These are phyloP conservation scores for Hozukius guyotensis DNA, from an alignment of 2,797 vertebrate genomes.

Conservation along the genomic window DNA sequence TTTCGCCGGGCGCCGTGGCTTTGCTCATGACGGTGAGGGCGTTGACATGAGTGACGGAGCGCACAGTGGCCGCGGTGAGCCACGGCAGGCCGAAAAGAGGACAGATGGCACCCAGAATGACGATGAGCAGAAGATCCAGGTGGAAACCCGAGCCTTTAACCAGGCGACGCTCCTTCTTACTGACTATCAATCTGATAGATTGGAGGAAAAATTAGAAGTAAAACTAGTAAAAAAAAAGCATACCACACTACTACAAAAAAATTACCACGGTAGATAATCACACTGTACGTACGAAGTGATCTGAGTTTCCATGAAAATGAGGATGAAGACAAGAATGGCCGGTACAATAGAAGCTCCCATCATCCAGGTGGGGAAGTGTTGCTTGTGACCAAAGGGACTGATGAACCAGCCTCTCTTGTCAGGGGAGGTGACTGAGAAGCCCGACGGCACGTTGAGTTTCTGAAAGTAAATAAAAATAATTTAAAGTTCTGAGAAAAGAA, in stretches of 20 bases:
- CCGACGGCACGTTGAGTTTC: constrained; percentile 95
- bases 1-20: constrained; percentile 94
- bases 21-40: constrained; percentile 98
- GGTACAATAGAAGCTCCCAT: constrained; percentile 94
- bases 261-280: background rate
- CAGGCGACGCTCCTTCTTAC: constrained; percentile 94
- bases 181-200: constrained; percentile 90
- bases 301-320: constrained; percentile 99
- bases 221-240: background rate
- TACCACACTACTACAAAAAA: background rate
- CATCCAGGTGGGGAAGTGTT: constrained; percentile 95
- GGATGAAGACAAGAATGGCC: constrained; percentile 95
- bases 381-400: constrained; percentile 92
- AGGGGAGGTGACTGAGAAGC: constrained; percentile 95
- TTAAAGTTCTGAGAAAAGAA: background rate
- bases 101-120: constrained; percentile 92
- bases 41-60: constrained; percentile 96
- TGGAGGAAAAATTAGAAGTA: fast-evolving
- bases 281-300: constrained; percentile 93
- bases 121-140: constrained; percentile 95
- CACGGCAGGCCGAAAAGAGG: constrained; percentile 96
- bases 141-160: constrained; percentile 97
- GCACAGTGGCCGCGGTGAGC: constrained; percentile 96
- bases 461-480: constrained; percentile 45
- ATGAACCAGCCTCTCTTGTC: constrained; percentile 96